phyloP scores from a whole-genome alignment of 2,113 vertebrate genomes.

The Aegithalos caudatus region DNA sequence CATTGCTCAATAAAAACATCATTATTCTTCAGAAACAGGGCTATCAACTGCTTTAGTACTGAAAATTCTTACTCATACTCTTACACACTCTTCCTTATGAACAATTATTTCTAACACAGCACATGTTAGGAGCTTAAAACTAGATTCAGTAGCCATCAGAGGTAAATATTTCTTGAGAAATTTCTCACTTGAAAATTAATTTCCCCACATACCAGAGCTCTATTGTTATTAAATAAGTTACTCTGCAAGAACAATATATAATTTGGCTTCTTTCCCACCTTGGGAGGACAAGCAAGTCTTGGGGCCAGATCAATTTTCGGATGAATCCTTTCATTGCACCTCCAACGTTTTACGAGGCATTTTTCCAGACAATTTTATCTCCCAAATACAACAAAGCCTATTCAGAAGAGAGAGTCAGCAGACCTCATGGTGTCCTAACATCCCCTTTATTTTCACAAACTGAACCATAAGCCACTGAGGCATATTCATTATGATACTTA shows the following conservation, averaged over 20 bases:
- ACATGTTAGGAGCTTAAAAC: background rate
- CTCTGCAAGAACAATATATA: background rate
- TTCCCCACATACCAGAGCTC: background rate
- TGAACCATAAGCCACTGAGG: background rate
- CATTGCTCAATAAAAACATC: background rate
- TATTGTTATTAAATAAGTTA: background rate
- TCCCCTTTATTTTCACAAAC: background rate
- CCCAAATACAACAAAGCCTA: background rate
- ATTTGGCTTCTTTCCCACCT: background rate
- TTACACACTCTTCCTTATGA: background rate
- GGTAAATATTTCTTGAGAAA: background rate
- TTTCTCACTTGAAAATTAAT: background rate
- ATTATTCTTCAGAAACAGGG: background rate
- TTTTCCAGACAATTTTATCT: background rate
- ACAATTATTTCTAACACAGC: background rate
- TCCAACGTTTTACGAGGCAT: background rate
- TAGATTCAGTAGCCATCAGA: background rate
- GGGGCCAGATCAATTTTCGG: background rate
- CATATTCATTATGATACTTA: background rate
- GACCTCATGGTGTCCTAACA: background rate
- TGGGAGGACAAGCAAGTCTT: background rate
- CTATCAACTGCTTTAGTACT: background rate
- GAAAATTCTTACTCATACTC: background rate
- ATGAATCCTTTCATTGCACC: background rate
- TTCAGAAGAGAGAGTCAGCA: background rate